Percentiles rank a stretch among this genome's conserved stretches.
Conservation (phyloP, 2,888 invertebrate species). For the Acholoe squamosa region DNA sequence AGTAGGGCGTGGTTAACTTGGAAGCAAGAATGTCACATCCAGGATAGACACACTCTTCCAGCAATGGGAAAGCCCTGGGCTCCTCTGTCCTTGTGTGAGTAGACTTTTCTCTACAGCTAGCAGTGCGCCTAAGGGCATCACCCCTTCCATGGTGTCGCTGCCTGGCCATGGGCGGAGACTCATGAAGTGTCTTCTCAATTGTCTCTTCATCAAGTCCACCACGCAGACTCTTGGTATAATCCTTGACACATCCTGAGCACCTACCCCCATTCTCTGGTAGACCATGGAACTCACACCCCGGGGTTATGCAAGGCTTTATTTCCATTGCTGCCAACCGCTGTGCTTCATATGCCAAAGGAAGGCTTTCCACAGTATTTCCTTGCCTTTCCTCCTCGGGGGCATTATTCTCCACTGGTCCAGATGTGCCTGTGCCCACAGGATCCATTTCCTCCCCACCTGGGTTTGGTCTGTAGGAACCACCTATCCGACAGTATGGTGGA, state of each 20-base stretch:
- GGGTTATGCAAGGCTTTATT: not conserved
- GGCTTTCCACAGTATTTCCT: not conserved
- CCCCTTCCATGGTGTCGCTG: not conserved
- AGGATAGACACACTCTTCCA: not conserved
- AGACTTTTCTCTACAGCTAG: not conserved
- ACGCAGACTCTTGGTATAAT: not conserved
- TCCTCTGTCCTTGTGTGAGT: not conserved
- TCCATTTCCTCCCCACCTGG: not conserved
- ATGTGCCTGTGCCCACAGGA: not conserved
- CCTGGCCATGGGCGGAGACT: not conserved
- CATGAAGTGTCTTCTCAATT: not conserved
- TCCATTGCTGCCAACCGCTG: not conserved
- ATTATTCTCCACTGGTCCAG: not conserved
- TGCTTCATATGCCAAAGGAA: not conserved
- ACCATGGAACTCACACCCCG: slow-evolving; percentile 59
- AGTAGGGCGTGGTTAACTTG: not conserved
- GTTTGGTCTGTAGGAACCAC: slow-evolving; percentile 7
- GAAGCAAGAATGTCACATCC: slow-evolving; percentile 17
- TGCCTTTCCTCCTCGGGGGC: not conserved
- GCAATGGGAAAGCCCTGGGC: not conserved
- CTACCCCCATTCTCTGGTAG: not conserved
- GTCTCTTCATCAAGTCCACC: not conserved
- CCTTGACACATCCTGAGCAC: slow-evolving; percentile 51
- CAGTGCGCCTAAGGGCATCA: too few species aligned
- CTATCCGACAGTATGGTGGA: not conserved